Evolutionary conservation across 1,140 invertebrate species (phyloP), one percentile per base, ranked within the genome.

Genomic region (Papilio machaon): DNA sequence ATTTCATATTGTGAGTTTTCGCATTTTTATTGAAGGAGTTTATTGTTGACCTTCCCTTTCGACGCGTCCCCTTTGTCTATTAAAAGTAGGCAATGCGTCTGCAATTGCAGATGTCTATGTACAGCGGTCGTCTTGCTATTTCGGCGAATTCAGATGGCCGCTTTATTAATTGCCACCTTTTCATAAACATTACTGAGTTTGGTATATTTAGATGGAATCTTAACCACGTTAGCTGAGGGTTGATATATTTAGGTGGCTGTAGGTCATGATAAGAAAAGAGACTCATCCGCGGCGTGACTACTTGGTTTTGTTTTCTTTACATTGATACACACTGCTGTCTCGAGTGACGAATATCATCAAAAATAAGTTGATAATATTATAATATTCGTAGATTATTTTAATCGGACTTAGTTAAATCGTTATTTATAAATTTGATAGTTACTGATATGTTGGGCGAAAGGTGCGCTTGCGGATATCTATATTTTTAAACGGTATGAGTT

Each of bases 191-290:
- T 70, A 15, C 9, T 23, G 8, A 23, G 19, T 64, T 7, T 35
- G 23, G 11, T 17, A 70, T 70, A 13, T 35, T 3, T 54, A 13
- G 15, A 70, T 35, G 17, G 4, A 70, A 30, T 67, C 30, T 3
- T 23, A 13, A 70, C 30, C 3, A 70, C 30, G 30, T 70, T 70
- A 30, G 10, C 30, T 70, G 19, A 8, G 73, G 64, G 85, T 83
- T 84, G 83, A 86, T 88, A 86, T 85, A 43, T 43, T 43, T 43
- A 84, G 85, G 81, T 84, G 86, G 83, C 84, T 81, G 81, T 79
- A 74, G 38, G 54, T 46, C 70, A 81, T 75, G 87, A 90, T 91
- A 90, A 90, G 88, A 85, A 87, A 91, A 86, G 87, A 89, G 85
- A 88, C 83, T 82, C 81, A 82, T 54, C 82, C 81, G 85, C 73